A percentile compares a stretch with the other conserved stretches of the same genome.
phyloP scores from a whole-genome alignment of 2,797 vertebrate genomes.

The Urophycis tenuis region DNA sequence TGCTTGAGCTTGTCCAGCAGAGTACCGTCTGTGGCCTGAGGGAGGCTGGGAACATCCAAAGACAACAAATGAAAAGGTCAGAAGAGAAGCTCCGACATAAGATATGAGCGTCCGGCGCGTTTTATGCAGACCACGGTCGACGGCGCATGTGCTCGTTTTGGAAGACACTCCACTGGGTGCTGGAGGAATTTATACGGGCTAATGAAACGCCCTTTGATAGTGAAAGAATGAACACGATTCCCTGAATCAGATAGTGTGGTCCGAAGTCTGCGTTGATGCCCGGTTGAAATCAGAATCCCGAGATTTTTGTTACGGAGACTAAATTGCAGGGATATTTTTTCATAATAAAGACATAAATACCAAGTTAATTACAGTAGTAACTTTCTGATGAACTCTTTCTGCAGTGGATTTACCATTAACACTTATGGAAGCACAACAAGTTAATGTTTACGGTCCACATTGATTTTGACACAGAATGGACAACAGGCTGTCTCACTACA shows the following conservation, averaged over 20 bases:
- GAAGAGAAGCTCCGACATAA: not conserved
- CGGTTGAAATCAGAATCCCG: not conserved
- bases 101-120: not conserved
- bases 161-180: not conserved
- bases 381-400: too few species aligned
- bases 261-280: not conserved
- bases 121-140: not conserved
- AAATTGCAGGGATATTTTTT: too few species aligned
- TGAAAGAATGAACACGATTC: not conserved
- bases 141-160: not conserved
- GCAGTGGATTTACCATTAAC: too few species aligned
- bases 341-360: too few species aligned
- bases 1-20: constrained; percentile 85
- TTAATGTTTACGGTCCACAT: not conserved
- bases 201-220: not conserved
- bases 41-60: constrained; percentile 68
- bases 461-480: not conserved
- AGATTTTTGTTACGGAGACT: not conserved
- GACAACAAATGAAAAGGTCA: not conserved
- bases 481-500: not conserved
- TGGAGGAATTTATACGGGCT: not conserved
- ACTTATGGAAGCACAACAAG: not conserved
- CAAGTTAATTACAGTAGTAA: not conserved
- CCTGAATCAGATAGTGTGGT: not conserved
- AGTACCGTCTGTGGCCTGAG: constrained; percentile 78